A percentile compares a stretch with the other conserved stretches of the same genome.
Conservation (phyloP, 1,140 invertebrate genomes). For the Manduca sexta region DNA sequence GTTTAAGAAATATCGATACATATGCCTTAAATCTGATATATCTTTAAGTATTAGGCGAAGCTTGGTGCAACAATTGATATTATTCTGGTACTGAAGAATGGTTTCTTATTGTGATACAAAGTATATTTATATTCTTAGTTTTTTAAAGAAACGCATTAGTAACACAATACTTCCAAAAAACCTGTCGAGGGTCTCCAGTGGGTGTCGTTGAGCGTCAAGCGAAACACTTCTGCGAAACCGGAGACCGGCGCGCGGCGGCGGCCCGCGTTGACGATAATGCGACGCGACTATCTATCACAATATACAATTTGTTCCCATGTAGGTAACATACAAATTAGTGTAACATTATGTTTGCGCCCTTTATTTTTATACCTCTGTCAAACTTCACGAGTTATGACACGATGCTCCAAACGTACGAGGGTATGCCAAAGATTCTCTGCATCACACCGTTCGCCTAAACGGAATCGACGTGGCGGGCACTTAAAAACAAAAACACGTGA, state of each 20-base stretch:
- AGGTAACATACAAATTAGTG: slow-evolving; percentile 60
- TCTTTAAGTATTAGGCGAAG: too few species aligned
- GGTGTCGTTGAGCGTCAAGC: slow-evolving; percentile 49
- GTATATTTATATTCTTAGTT: not conserved
- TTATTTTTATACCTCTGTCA: slow-evolving; percentile 50
- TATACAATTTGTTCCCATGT: slow-evolving; percentile 59
- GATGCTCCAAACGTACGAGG: slow-evolving; percentile 12
- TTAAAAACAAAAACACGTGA: slow-evolving; percentile 43
- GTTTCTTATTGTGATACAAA: too few species aligned
- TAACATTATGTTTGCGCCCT: slow-evolving; percentile 65
- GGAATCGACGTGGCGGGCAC: slow-evolving; percentile 43
- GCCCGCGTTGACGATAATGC: slow-evolving; percentile 40
- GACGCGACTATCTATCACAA: slow-evolving; percentile 59
- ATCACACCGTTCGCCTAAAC: slow-evolving; percentile 35
- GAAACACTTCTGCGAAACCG: slow-evolving; percentile 65
- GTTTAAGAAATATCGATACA: too few species aligned
- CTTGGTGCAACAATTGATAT: too few species aligned
- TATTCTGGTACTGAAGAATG: too few species aligned
- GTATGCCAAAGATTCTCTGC: slow-evolving; percentile 23
- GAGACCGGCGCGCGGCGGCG: slow-evolving; percentile 30
- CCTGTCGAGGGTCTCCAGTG: slow-evolving; percentile 13
- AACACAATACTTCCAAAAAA: slow-evolving; percentile 25
- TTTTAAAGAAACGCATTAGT: not conserved
- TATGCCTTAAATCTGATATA: too few species aligned
- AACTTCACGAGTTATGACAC: slow-evolving; percentile 42